Percentiles rank a stretch among this genome's conserved stretches.
Evolutionary conservation across 2,113 vertebrate genomes (phyloP).

Genomic region (Lota lota): DNA sequence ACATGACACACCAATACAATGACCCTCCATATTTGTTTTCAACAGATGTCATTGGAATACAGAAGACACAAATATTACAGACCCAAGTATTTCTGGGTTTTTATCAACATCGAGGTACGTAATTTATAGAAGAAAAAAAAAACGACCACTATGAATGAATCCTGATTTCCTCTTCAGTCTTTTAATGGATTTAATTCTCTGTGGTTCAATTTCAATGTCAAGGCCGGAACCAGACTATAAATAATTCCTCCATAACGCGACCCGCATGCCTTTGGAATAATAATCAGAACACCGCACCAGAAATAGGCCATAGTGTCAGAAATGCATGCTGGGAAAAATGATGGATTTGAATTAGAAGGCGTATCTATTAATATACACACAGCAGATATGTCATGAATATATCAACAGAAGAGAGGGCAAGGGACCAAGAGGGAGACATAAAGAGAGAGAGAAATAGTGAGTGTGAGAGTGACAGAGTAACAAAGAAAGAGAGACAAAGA

Average conservation of each 20-base stretch:
- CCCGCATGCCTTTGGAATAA: conserved; percentile 6
- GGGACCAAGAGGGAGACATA: conserved; percentile 2
- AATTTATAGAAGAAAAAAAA: too few relatives aligned
- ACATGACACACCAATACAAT: too few relatives aligned
- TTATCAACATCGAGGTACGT: too few relatives aligned
- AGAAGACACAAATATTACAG: too few relatives aligned
- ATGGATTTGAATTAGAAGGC: conserved; percentile 28
- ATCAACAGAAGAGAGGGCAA: conserved; percentile 24
- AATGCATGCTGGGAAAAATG: conserved; percentile 30
- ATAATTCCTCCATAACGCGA: not conserved
- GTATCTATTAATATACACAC: conserved; percentile 53
- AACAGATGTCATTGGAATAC: too few relatives aligned
- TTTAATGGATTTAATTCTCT: not conserved
- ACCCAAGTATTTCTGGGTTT: too few relatives aligned
- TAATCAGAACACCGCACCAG: not conserved
- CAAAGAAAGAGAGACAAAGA: not conserved
- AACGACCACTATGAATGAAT: too few relatives aligned
- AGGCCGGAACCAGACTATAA: conserved; percentile 1
- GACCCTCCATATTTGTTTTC: too few relatives aligned
- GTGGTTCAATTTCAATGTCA: not conserved
- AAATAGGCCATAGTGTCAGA: conserved; percentile 33
- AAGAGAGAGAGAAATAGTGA: too few relatives aligned
- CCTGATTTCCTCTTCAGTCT: too few relatives aligned
- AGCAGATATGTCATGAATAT: conserved; percentile 49
- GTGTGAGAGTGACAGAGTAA: conserved; percentile 2